phyloP scores from a whole-genome alignment of 2,888 invertebrate species.

The Ctena decussata region DNA sequence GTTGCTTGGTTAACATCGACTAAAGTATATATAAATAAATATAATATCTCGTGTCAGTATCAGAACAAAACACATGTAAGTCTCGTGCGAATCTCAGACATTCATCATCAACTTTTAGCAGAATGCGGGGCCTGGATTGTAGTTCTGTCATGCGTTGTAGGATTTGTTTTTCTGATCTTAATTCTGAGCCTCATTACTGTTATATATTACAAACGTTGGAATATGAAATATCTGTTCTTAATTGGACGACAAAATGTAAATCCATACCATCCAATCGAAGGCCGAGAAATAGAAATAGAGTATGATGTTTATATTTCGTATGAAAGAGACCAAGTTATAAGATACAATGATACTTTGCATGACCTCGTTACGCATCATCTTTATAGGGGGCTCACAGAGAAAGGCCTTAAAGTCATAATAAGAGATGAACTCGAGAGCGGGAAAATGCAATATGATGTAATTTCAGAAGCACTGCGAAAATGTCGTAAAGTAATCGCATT shows the following conservation, averaged over 20 bases:
- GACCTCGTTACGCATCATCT: neutral
- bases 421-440: neutral
- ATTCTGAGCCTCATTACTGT: neutral
- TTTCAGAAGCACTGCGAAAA: neutral
- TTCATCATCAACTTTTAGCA: neutral
- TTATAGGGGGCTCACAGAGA: neutral
- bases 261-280: neutral
- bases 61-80: neutral
- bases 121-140: neutral
- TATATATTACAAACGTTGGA: neutral
- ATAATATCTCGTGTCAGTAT: neutral
- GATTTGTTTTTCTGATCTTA: neutral
- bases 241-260: neutral
- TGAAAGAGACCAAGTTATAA: neutral
- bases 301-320: neutral
- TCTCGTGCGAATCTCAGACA: neutral
- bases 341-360: neutral
- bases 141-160: neutral
- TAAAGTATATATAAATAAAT: neutral
- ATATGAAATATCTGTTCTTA: neutral
- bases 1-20: neutral
- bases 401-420: neutral
- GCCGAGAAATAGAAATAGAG: neutral
- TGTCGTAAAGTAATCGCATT: neutral
- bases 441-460: neutral